phyloP scores from a whole-genome alignment of 2,113 vertebrate species.

The Ornithorhynchus anatinus region DNA sequence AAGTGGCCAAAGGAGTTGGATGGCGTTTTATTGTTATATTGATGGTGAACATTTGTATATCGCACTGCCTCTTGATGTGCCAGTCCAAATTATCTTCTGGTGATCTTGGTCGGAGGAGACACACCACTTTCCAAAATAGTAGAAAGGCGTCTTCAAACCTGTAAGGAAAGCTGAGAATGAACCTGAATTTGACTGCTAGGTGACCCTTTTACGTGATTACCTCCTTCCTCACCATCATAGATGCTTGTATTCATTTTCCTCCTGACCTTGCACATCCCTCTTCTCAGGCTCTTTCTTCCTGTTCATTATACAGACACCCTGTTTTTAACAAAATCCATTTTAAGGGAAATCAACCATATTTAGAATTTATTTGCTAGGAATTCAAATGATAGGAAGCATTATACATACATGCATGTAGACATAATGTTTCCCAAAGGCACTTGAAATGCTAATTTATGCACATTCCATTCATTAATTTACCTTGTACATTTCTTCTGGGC shows the following conservation, averaged over 20 bases:
- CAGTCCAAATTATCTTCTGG: not conserved
- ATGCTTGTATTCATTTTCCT: not conserved
- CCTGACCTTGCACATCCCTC: no score
- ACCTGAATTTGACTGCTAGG: not conserved
- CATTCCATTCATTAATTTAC: not conserved
- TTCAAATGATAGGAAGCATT: no score
- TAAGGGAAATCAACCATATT: no score
- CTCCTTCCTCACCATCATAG: not conserved
- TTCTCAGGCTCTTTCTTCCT: no score
- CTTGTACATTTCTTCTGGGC: constrained; percentile 1
- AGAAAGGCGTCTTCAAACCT: not conserved
- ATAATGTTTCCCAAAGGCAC: not conserved
- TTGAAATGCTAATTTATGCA: not conserved
- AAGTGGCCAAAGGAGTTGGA: not conserved
- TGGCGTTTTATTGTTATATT: not conserved
- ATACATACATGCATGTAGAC: no score
- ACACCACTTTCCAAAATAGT: not conserved
- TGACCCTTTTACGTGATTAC: not conserved
- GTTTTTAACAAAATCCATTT: no score
- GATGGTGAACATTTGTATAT: not conserved
- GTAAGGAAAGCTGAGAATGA: not conserved
- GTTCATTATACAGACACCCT: no score
- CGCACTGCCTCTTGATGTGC: not conserved
- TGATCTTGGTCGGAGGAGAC: not conserved
- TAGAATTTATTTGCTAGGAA: no score